phyloP scores from a whole-genome alignment of 2,113 vertebrate genomes.

The Camarhynchus parvulus region DNA sequence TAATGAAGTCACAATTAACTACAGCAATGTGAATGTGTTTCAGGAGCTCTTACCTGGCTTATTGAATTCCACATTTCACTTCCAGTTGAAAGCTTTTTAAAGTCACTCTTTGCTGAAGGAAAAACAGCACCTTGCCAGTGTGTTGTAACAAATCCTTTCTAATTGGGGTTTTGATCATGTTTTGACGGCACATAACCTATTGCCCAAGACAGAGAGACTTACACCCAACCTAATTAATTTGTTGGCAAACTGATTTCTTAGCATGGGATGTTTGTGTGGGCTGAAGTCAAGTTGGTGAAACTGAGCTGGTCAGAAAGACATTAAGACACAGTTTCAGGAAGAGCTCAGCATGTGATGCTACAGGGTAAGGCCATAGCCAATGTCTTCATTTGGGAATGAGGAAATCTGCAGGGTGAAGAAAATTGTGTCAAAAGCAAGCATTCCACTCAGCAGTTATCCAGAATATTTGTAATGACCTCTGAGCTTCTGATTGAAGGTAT shows the following conservation, averaged over 20 bases:
- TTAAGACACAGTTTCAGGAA: not conserved
- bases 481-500: not conserved
- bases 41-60: not conserved
- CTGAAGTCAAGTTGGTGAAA: not conserved
- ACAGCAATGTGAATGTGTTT: not conserved
- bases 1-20: not conserved
- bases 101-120: not conserved
- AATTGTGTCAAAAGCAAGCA: not conserved
- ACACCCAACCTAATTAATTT: not conserved
- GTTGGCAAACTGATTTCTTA: not conserved
- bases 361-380: not conserved
- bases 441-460: not conserved
- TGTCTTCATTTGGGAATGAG: not conserved
- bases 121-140: not conserved
- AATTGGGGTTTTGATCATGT: not conserved
- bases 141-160: constrained; percentile 4
- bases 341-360: not conserved
- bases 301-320: not conserved
- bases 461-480: not conserved
- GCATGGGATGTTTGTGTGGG: not conserved
- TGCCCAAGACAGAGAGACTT: constrained; percentile 24
- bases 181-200: not conserved
- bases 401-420: not conserved
- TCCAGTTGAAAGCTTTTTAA: not conserved
- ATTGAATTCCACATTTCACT: not conserved